phyloP scores from a whole-genome alignment of 2,888 invertebrate species.

The Rotaria magnacalcarata region DNA sequence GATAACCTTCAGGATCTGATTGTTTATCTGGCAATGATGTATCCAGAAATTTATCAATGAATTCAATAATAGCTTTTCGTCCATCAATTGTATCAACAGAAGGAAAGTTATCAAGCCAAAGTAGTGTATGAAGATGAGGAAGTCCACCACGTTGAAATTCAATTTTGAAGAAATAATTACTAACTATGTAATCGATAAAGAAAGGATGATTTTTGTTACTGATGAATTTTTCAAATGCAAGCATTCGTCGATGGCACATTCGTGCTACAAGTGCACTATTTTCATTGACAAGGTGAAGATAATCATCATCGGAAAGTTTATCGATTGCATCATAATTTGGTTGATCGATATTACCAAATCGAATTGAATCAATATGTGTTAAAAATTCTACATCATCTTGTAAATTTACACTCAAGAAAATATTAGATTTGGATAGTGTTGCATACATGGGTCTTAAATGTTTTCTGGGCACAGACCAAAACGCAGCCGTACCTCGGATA shows the following conservation, averaged over 20 bases:
- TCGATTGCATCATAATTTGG: neutral
- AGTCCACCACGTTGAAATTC: constrained; percentile 26
- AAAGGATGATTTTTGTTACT: neutral
- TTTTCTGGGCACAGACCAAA: neutral
- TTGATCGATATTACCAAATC: neutral
- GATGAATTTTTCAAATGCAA: neutral
- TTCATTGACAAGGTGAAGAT: neutral
- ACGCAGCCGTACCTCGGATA: neutral
- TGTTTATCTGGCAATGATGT: neutral
- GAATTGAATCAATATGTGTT: neutral
- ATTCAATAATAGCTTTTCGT: neutral
- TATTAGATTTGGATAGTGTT: neutral
- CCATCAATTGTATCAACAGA: neutral
- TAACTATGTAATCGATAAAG: neutral
- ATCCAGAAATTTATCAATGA: neutral
- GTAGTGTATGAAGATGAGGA: neutral
- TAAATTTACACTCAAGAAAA: neutral
- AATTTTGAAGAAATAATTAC: constrained; percentile 2
- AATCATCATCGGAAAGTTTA: neutral
- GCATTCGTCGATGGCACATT: neutral
- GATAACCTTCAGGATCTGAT: neutral
- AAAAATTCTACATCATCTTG: constrained; percentile 14
- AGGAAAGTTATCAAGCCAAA: neutral
- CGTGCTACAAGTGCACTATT: neutral
- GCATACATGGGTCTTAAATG: neutral